These are phyloP conservation scores for Pinctada fucata DNA, from an alignment of 2,888 invertebrate species.

Conservation along the genomic window DNA sequence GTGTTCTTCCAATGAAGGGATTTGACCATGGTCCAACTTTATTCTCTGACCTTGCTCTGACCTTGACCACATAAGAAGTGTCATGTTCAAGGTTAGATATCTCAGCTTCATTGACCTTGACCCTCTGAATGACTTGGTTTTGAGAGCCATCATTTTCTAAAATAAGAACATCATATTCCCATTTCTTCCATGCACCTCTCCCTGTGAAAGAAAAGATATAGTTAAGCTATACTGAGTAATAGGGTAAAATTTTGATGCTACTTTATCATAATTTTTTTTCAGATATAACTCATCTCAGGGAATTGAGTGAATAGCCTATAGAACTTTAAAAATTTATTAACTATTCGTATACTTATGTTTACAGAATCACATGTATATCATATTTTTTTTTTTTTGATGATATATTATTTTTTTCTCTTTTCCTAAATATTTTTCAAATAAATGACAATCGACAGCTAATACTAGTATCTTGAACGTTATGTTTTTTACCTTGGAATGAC, in stretches of 20 bases:
- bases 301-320: no score
- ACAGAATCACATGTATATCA: no score
- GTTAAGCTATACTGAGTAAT: not conserved
- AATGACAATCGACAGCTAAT: no score
- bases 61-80: constrained; percentile 87
- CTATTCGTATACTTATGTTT: no score
- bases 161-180: constrained; percentile 86
- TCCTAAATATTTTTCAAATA: no score
- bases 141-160: constrained; percentile 58
- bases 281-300: no score
- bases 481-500: constrained; percentile 63
- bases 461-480: no score
- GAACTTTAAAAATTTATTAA: no score
- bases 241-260: not conserved
- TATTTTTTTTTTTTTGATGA: no score
- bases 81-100: constrained; percentile 80
- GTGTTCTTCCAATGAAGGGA: constrained; percentile 84
- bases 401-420: no score
- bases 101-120: constrained; percentile 43
- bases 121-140: constrained; percentile 39
- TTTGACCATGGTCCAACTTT: constrained; percentile 88
- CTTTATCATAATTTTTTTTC: no score
- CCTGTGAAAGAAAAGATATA: constrained; percentile 74
- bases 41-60: constrained; percentile 86
- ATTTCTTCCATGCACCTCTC: constrained; percentile 84